Base-by-base conservation (phyloP, 2,113 vertebrate genomes). In the Nycticorax nycticorax region DNA sequence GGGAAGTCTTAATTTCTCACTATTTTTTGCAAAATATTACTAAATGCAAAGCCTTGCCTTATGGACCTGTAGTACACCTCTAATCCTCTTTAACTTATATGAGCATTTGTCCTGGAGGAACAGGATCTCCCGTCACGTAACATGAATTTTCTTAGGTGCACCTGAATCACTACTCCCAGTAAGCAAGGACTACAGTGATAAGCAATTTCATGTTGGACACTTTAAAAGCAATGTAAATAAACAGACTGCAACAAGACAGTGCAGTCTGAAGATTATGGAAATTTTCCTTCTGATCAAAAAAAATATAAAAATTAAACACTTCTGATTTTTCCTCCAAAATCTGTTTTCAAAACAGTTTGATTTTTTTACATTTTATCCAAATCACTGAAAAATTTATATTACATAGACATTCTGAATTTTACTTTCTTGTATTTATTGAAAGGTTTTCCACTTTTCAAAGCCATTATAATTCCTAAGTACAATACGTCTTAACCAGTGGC, bases 231-330 rank as follows among this genome's bases (percentile, higher is more conserved):
- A 45, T 16, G n/a, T 10, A 73, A 85, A 73, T 19, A 79, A 56
- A 60, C 3, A 28, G 5, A 69, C 2, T 52, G 19, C 39, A 63
- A 85, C 5, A 20, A 63, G 17, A 26, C 21, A 59, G 22, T 22
- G 15, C 14, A 64, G 37, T 33, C 8, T 41, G 55, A 23, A 48
- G 9, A 64, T 9, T 35, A 50, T 2, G 39, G 18, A 73, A 48
- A 56, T 74, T 60, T 60, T 30, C 28, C 45, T 50, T 39, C 1
- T 59, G n/a, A 55, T 27, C 1, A n/a, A 92, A 78, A 74, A 74
- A 68, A 63, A 39, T 0, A 26, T 0, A 68, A 78, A 66, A 47
- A 33, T 3, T 0, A 88, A 83, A 5, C 14, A 26, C 2, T 89
- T 79, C 20, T 53, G 15, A 15, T 72, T 72, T 33, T 76, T 67